Conservation (phyloP, 2,888 invertebrate species). For the Bugulina stolonifera region DNA sequence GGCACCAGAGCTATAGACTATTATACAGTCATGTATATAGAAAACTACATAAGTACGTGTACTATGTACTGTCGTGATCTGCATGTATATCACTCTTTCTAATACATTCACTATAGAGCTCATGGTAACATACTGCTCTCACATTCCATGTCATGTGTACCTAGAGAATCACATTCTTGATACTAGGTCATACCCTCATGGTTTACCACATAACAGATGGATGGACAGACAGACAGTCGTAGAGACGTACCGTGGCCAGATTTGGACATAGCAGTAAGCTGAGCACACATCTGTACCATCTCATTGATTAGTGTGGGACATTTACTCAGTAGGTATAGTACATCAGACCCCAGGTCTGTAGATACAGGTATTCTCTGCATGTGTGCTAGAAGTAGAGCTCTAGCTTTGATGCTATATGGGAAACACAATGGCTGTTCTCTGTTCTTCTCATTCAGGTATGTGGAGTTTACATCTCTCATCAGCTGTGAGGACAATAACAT, state of each 20-base stretch:
- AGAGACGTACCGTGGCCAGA: conserved; percentile 67
- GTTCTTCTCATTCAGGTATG: conserved; percentile 83
- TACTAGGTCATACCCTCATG: too few relatives aligned
- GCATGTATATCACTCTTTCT: too few relatives aligned
- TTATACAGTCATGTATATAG: conserved; percentile 20
- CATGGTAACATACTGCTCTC: too few relatives aligned
- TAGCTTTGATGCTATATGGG: conserved; percentile 76
- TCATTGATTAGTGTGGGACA: conserved; percentile 92
- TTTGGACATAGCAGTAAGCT: conserved; percentile 76
- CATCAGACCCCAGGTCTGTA: conserved; percentile 40
- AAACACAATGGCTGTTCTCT: conserved; percentile 84
- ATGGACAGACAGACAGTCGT: too few relatives aligned
- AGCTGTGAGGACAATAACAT: conserved; percentile 61
- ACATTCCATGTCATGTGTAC: too few relatives aligned
- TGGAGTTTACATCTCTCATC: conserved; percentile 67
- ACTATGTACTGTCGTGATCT: too few relatives aligned
- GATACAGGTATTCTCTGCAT: conserved; percentile 66
- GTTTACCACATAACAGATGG: too few relatives aligned
- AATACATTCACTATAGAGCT: too few relatives aligned
- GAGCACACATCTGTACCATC: conserved; percentile 92
- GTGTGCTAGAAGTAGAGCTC: conserved; percentile 92
- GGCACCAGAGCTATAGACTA: too few relatives aligned
- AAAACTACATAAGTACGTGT: too few relatives aligned
- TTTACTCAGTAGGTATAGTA: conserved; percentile 60
- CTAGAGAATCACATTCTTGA: too few relatives aligned